Conservation (phyloP, 2,888 invertebrate species). For the Cephus nigrinus region DNA sequence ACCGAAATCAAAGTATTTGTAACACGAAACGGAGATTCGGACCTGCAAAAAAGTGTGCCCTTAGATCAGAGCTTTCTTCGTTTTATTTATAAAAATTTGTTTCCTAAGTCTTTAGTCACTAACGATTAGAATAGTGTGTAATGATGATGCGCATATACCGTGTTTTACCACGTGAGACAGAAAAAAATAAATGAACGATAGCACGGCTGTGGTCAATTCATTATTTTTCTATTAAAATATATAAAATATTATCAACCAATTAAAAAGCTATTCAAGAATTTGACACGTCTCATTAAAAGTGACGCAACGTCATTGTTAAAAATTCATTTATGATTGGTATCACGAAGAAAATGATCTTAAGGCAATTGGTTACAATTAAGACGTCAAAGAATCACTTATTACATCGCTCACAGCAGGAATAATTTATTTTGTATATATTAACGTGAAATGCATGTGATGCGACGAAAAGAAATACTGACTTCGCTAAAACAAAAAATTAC, state of each 20-base stretch:
- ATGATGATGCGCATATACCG: neutral
- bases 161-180: neutral
- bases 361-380: neutral
- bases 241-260: neutral
- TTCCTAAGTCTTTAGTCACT: neutral
- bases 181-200: neutral
- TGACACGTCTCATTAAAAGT: neutral
- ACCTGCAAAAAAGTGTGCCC: slow-evolving; percentile 37
- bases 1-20: slow-evolving; percentile 34
- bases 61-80: slow-evolving; percentile 16
- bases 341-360: neutral
- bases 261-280: neutral
- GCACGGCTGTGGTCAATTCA: neutral
- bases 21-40: slow-evolving; percentile 26
- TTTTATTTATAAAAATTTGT: neutral
- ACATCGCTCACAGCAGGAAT: neutral
- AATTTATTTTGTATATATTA: neutral
- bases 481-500: too few relatives aligned
- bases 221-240: neutral
- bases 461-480: neutral
- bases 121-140: neutral
- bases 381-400: neutral
- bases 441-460: neutral
- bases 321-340: neutral
- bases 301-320: neutral